A percentile compares a stretch with the other conserved stretches of the same genome.
These are phyloP conservation scores for Cheilosia grossa DNA, from an alignment of 2,888 invertebrate species.

Conservation along the genomic window DNA sequence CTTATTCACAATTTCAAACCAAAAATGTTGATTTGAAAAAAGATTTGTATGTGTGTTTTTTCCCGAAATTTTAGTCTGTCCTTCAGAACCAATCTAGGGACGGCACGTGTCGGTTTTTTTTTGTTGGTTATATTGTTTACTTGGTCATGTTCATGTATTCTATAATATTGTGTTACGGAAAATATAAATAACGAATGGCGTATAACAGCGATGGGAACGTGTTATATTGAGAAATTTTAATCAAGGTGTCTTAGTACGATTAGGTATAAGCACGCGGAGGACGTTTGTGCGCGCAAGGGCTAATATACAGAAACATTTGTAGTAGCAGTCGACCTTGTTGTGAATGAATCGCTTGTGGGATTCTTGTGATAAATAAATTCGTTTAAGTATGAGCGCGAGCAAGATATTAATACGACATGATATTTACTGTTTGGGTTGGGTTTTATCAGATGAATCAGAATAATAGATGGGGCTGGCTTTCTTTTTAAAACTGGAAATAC, in stretches of 20 bases:
- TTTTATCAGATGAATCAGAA: background rate
- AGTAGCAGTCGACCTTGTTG: conserved; percentile 25
- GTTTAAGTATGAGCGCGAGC: conserved; percentile 8
- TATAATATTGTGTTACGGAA: conserved; percentile 4
- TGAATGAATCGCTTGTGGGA: background rate
- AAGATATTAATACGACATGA: background rate
- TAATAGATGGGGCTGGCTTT: background rate
- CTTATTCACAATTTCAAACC: conserved; percentile 26
- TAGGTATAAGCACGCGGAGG: background rate
- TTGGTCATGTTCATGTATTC: conserved; percentile 23
- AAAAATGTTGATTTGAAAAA: conserved; percentile 54
- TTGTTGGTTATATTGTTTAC: background rate
- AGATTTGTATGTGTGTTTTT: background rate
- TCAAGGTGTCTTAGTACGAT: conserved; percentile 24
- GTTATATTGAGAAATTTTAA: conserved; percentile 48
- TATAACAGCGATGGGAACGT: conserved; percentile 35
- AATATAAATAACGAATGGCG: conserved; percentile 26
- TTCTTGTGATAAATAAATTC: background rate
- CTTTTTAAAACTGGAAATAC: background rate
- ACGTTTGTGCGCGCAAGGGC: conserved; percentile 7
- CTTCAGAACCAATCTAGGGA: conserved; percentile 50
- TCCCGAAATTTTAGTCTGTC: conserved; percentile 37
- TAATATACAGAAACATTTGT: background rate
- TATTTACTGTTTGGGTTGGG: background rate
- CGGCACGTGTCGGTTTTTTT: conserved; percentile 50